Percentiles rank a stretch among this genome's conserved stretches.
These are phyloP conservation scores for Parnassius orleans DNA, from an alignment of 2,888 invertebrate species.

Conservation along the genomic window DNA sequence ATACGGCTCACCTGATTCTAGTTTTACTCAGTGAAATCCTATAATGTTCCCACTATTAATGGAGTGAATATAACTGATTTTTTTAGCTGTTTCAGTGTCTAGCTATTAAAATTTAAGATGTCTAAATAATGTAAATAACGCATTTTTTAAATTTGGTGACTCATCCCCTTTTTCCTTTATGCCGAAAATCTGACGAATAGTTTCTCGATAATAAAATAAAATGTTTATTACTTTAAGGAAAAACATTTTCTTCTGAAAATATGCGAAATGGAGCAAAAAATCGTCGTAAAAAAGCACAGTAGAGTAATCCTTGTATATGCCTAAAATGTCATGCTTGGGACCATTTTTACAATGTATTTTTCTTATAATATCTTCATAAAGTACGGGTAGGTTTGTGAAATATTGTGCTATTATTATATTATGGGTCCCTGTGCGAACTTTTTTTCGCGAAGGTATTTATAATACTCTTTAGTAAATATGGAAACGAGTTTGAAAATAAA, in stretches of 20 bases:
- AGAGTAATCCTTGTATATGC: slow-evolving; percentile 36
- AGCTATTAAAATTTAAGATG: no score
- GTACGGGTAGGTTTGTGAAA: slow-evolving; percentile 28
- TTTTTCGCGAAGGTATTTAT: slow-evolving; percentile 7
- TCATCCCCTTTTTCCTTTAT: no score
- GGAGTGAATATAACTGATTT: no score
- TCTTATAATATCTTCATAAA: slow-evolving; percentile 33
- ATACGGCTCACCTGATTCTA: no score
- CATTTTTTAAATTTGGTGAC: no score
- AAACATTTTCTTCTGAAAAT: slow-evolving; percentile 1
- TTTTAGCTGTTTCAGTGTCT: no score
- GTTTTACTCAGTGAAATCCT: no score
- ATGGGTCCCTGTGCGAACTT: slow-evolving; percentile 15
- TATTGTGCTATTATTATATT: slow-evolving; percentile 31
- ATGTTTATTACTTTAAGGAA: no score
- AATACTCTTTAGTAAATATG: not conserved
- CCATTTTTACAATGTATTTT: slow-evolving; percentile 34
- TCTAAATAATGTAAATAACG: no score
- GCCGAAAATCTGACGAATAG: no score
- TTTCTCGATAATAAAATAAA: no score
- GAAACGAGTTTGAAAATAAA: not conserved
- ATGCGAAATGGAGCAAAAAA: slow-evolving; percentile 21
- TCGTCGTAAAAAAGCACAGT: slow-evolving; percentile 39
- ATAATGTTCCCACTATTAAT: no score
- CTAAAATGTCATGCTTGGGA: slow-evolving; percentile 37